Percentiles rank a stretch among this genome's conserved stretches.
Evolutionary conservation across 2,888 invertebrate species (phyloP).

Genomic region (Microlaimidae sp.): DNA sequence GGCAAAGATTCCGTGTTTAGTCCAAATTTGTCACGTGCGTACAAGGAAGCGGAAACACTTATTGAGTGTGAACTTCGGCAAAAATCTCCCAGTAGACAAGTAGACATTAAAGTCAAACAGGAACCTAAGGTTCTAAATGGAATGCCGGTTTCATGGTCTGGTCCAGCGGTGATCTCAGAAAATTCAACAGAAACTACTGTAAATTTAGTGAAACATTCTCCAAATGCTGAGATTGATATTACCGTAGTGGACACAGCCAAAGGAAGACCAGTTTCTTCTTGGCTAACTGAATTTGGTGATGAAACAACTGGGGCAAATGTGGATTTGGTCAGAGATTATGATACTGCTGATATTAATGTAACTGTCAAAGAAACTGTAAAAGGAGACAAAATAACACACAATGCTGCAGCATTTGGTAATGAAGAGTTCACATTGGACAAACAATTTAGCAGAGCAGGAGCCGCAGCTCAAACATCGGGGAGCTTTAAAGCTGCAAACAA

Average conservation of each 20-base stretch:
- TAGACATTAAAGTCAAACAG: background rate
- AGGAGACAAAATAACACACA: no score
- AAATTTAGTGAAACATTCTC: background rate
- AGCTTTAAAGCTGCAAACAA: no score
- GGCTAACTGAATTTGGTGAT: background rate
- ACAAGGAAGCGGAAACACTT: conserved; percentile 2
- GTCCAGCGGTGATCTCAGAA: background rate
- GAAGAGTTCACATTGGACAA: no score
- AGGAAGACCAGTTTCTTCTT: background rate
- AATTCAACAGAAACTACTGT: conserved; percentile 1
- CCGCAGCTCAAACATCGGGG: no score
- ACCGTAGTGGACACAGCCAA: background rate
- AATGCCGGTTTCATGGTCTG: background rate
- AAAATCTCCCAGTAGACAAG: background rate
- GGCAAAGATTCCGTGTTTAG: background rate
- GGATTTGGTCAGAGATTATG: background rate
- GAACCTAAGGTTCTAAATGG: background rate
- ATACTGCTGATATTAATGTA: background rate
- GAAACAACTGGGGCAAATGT: background rate
- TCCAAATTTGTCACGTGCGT: background rate
- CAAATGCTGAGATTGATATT: conserved; percentile 2
- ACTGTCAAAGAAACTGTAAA: background rate
- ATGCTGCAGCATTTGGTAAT: no score
- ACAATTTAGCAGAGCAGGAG: no score
- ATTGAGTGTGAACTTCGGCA: background rate